These are phyloP conservation scores for Dugesia japonica DNA, from an alignment of 2,888 invertebrate genomes.

Conservation along the genomic window DNA sequence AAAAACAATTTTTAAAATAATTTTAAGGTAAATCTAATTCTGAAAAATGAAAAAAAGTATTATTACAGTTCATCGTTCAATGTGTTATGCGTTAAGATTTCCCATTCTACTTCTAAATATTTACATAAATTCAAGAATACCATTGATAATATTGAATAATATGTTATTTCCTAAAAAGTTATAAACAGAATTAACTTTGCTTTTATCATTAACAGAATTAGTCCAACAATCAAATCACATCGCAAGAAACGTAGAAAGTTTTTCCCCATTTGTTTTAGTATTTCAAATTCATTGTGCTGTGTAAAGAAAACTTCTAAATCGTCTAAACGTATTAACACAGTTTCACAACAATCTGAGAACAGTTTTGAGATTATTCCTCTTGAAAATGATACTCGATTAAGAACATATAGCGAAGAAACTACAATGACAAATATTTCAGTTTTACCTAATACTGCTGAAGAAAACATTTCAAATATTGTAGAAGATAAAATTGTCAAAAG, in stretches of 20 bases:
- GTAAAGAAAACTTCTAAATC: not conserved
- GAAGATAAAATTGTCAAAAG: not conserved
- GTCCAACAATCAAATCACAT: not conserved
- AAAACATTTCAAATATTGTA: not conserved
- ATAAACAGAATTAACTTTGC: too few species aligned
- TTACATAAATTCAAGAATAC: too few species aligned
- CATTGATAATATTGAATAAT: too few species aligned
- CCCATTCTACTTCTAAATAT: too few species aligned
- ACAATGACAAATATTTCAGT: not conserved
- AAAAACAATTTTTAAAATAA: too few species aligned
- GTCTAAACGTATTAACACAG: not conserved
- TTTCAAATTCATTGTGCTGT: not conserved
- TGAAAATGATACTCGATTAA: conserved; percentile 8
- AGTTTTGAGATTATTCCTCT: not conserved
- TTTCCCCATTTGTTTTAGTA: not conserved
- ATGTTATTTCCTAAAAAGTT: too few species aligned
- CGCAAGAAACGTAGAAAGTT: not conserved
- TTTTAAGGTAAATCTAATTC: too few species aligned
- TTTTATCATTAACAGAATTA: not conserved
- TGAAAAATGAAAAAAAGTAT: too few species aligned
- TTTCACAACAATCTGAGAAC: not conserved
- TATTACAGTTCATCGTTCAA: too few species aligned
- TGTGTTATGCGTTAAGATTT: too few species aligned
- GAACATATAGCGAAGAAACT: not conserved
- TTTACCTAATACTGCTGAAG: not conserved